Base-by-base conservation (phyloP, 2,888 invertebrate genomes). In the Brachypalpus laphriformis region DNA sequence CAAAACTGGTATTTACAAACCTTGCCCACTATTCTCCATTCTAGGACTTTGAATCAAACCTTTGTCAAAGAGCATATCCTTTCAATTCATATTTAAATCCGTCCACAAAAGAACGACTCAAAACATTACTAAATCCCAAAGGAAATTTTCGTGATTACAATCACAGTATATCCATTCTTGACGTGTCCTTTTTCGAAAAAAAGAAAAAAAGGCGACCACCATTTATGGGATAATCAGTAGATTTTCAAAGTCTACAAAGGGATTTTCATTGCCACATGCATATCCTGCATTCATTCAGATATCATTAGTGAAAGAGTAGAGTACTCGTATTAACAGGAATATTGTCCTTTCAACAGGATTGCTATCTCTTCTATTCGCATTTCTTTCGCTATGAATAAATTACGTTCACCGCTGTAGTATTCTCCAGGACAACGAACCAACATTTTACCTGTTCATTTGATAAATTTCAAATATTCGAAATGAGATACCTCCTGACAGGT, bases 401-500 rank as follows among this genome's bases (percentile, higher is more conserved):
- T 37, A 34, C n/a, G n/a, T 9, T 34, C 9, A 34, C 5, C 1
- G 28, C 28, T 28, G 1, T 28, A 11, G 14, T 40, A 14, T 14
- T 18, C 9, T 40, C 11, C 37, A 72, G 57, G 59, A 49, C 22
- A 59, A 37, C 40, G 9, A 37, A 40, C 25, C 28, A 40, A 37
- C 5, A 20, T 16, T 28, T 28, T 72, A 72, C 72, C 72, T 72
- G 59, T 16, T 49, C n/a, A 59, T 28, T 71, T 16, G 25, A 47
- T 3, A 47, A 49, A 59, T 42, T 42, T 42, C 2, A 7, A 42
- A 9, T 14, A 7, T 28, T 28, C 59, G 34, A 71, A 25, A 47
- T 47, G 34, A 34, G 59, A 61, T 20, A 61, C 22, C 42, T 63
- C 1, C 71, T 71, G 71, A 71, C 82, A 82, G 82, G 82, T 82